Evolutionary conservation across 2,113 vertebrate genomes (phyloP).

Genomic region (Clarias gariepinus): DNA sequence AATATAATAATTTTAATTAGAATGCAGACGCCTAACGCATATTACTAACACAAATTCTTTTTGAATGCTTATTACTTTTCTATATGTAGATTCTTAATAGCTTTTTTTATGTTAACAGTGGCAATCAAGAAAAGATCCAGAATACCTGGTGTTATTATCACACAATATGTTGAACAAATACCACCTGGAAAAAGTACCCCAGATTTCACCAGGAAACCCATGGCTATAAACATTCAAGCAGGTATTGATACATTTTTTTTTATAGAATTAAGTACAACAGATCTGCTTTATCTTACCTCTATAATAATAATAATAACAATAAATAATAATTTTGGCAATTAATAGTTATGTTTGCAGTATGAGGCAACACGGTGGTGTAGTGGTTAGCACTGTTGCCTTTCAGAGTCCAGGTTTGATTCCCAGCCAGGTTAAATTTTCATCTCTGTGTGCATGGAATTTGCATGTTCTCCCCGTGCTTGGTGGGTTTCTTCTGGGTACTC

Average conservation of each 20-base stretch:
- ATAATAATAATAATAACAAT: too few relatives aligned
- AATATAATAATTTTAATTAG: background rate
- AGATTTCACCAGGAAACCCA: constrained; percentile 81
- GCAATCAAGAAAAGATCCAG: constrained; percentile 74
- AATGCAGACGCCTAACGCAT: background rate
- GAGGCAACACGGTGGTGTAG: too few relatives aligned
- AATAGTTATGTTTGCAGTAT: too few relatives aligned
- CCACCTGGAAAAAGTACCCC: constrained; percentile 80
- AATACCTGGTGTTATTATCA: constrained; percentile 80
- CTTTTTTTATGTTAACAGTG: constrained; percentile 57
- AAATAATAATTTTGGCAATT: background rate
- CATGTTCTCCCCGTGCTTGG: too few relatives aligned
- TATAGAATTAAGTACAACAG: background rate
- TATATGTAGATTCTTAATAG: background rate
- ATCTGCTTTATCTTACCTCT: background rate
- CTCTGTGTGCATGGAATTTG: too few relatives aligned
- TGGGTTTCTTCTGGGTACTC: too few relatives aligned
- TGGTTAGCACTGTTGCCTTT: too few relatives aligned
- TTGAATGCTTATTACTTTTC: background rate
- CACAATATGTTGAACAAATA: constrained; percentile 77
- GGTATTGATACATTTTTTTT: constrained; percentile 64
- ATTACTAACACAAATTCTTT: background rate
- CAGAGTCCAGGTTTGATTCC: too few relatives aligned
- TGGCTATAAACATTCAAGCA: constrained; percentile 77
- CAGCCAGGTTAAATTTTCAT: too few relatives aligned